These are phyloP conservation scores for Malachius bipustulatus DNA, from an alignment of 2,888 invertebrate genomes.

Conservation along the genomic window DNA sequence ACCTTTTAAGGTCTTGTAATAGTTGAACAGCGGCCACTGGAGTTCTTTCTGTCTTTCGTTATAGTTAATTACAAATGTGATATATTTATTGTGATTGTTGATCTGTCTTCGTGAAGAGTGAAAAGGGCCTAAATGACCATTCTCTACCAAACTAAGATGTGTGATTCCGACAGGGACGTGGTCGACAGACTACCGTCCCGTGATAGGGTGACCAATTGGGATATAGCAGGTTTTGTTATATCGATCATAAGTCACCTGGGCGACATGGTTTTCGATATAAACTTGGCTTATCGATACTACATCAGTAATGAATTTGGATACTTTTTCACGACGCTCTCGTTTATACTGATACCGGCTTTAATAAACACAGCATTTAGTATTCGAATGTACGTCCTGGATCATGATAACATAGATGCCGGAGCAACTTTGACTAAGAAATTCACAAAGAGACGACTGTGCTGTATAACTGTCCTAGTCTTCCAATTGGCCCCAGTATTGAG, in stretches of 20 bases:
- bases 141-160: constrained; percentile 28
- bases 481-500: constrained; percentile 64
- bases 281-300: constrained; percentile 55
- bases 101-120: too few species aligned
- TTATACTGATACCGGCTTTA: constrained; percentile 62
- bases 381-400: constrained; percentile 54
- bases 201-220: constrained; percentile 46
- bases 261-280: constrained; percentile 57
- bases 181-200: constrained; percentile 48
- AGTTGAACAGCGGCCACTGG: too few species aligned
- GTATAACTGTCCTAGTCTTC: constrained; percentile 49
- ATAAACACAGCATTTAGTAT: constrained; percentile 63
- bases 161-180: constrained; percentile 41
- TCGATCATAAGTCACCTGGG: constrained; percentile 58
- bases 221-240: constrained; percentile 51
- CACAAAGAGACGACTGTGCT: constrained; percentile 45
- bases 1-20: too few species aligned
- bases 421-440: constrained; percentile 46
- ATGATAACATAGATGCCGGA: constrained; percentile 40
- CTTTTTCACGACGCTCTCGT: constrained; percentile 56
- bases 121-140: constrained; percentile 29
- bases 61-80: too few species aligned
- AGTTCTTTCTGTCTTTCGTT: too few species aligned
- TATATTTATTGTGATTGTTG: too few species aligned
- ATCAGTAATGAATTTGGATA: constrained; percentile 43